Base-by-base conservation (phyloP, 1,140 invertebrate species). In the Drosophila aff. region DNA sequence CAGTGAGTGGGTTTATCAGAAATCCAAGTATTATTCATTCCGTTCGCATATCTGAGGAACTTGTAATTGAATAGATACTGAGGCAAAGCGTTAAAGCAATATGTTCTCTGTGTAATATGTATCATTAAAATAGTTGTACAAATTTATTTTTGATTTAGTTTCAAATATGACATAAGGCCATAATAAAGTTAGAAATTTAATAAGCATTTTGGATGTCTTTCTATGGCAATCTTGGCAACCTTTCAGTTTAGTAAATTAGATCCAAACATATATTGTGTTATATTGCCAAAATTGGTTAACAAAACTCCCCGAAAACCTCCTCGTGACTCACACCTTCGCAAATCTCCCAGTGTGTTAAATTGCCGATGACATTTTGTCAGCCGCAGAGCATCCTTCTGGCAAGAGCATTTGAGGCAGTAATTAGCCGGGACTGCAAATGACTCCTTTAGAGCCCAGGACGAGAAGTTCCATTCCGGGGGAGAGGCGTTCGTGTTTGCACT, bases 331-430 rank as follows among this genome's bases (percentile, higher is more conserved):
- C 15, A 55, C 9, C 33, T 40, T 5, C 2, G 5, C 36, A 15
- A 21, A 58, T 63, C 62, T 64, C 26, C 2, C 57, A 66, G 63
- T 63, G 63, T 66, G 63, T 40, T 63, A 63, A 65, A 66, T 66
- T n/a, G 72, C 31, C 71, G 41, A 74, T 75, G 49, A 46, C 59
- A 71, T 60, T 50, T 64, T 58, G 73, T 76, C 40, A 43, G 60
- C 50, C 61, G 31, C 60, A 55, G n/a, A 58, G 60, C 61, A 65
- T 57, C 53, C 44, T 76, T 44, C 38, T 76, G 62, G 67, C 53
- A 73, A 40, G 50, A 61, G 67, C 69, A 43, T 61, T 72, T 57
- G 50, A 73, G 67, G 15, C 55, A 73, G 69, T 73, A 73, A 73
- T 73, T 73, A 73, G 69, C 69, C 67, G 28, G 44, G 44, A 60